Evolutionary conservation across 2,797 vertebrate genomes (phyloP).

Genomic region (Sphaeramia orbicularis): DNA sequence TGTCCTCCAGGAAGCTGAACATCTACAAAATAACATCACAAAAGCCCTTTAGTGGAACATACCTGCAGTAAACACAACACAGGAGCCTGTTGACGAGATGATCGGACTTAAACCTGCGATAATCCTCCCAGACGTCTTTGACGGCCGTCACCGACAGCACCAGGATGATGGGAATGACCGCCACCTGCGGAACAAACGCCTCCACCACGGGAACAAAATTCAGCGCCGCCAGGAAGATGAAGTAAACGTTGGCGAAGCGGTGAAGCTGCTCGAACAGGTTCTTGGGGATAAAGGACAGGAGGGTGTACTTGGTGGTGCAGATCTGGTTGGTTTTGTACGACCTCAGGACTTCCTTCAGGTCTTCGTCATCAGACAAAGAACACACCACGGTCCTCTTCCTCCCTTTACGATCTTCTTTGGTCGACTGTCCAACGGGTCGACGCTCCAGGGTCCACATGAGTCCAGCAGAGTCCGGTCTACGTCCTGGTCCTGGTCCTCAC

Average conservation of each 20-base stretch:
- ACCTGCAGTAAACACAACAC: conserved; percentile 79
- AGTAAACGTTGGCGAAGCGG: conserved; percentile 81
- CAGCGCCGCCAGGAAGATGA: conserved; percentile 74
- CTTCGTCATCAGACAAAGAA: conserved; percentile 42
- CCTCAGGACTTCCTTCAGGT: conserved; percentile 34
- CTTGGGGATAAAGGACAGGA: conserved; percentile 81
- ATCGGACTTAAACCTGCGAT: conserved; percentile 72
- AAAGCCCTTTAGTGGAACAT: too few species aligned
- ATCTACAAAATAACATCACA: too few species aligned
- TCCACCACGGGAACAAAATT: conserved; percentile 82
- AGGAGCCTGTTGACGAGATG: conserved; percentile 60
- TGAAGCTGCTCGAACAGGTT: conserved; percentile 85
- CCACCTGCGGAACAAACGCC: conserved; percentile 79
- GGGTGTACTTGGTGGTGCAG: conserved; percentile 78
- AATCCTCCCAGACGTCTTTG: conserved; percentile 82
- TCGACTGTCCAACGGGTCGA: background rate
- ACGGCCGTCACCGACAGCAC: conserved; percentile 70
- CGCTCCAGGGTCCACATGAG: conserved; percentile 53
- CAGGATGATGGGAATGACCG: conserved; percentile 66
- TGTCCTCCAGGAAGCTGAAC: too few species aligned
- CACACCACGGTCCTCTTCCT: conserved; percentile 70
- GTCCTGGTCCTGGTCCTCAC: background rate
- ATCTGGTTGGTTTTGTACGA: conserved; percentile 72
- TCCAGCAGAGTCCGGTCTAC: conserved; percentile 11
- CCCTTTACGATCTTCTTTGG: conserved; percentile 12